Conservation (phyloP, 2,797 vertebrate species). For the Kryptolebias ocellatus region DNA sequence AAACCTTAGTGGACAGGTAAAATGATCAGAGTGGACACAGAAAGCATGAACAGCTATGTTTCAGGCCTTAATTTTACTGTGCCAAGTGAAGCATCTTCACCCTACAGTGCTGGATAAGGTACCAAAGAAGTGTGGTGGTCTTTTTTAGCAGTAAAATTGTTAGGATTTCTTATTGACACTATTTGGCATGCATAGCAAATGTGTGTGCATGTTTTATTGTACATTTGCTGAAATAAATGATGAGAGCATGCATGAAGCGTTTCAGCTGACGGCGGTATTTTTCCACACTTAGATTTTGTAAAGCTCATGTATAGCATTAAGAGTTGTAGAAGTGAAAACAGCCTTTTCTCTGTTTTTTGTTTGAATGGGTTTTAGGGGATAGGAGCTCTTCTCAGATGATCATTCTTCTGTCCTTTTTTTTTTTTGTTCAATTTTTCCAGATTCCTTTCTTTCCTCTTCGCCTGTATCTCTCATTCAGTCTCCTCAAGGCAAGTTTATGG, state of each 20-base stretch:
- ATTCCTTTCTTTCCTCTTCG: conserved; percentile 95
- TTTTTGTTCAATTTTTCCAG: conserved; percentile 91
- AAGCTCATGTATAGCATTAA: conserved; percentile 29
- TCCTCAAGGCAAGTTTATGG: conserved; percentile 94
- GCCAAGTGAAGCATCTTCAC: conserved; percentile 8
- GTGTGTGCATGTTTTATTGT: conserved; percentile 63
- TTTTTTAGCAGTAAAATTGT: neutral
- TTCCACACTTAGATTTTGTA: conserved; percentile 15
- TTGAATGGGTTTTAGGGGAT: conserved; percentile 41
- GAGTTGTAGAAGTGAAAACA: conserved; percentile 56
- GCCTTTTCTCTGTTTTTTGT: conserved; percentile 34
- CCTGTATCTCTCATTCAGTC: conserved; percentile 97
- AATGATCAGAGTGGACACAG: too few relatives aligned
- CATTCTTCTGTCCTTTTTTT: conserved; percentile 84
- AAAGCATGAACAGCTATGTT: too few relatives aligned
- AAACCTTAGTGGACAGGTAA: too few relatives aligned
- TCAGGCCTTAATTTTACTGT: neutral
- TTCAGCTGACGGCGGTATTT: neutral
- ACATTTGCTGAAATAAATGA: conserved; percentile 22
- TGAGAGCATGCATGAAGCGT: conserved; percentile 28
- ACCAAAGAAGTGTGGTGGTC: neutral
- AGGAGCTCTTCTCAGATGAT: conserved; percentile 69
- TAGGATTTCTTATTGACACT: conserved; percentile 5
- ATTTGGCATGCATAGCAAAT: conserved; percentile 47
- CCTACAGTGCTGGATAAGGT: neutral